Conservation (phyloP, 2,113 vertebrate species). For the Chionodraco myersi region DNA sequence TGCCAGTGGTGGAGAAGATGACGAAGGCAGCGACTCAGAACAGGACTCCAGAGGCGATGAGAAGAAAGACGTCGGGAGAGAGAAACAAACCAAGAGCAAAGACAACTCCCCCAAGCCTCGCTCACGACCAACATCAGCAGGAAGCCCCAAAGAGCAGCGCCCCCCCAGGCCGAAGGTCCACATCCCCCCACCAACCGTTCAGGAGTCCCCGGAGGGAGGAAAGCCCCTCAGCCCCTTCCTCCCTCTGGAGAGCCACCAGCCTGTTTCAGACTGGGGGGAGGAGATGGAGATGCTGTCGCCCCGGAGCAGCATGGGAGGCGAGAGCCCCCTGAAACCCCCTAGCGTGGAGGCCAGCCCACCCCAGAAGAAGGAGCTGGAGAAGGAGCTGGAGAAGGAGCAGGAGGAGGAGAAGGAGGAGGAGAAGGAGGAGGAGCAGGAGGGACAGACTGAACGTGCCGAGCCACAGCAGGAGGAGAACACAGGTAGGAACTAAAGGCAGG, state of each 20-base stretch:
- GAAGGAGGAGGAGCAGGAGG: slow-evolving; percentile 13
- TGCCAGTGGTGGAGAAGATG: slow-evolving; percentile 63
- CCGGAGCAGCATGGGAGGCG: slow-evolving; percentile 74
- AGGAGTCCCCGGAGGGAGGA: slow-evolving; percentile 66
- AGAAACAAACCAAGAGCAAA: slow-evolving; percentile 54
- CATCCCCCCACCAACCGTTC: slow-evolving; percentile 65
- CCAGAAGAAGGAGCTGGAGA: slow-evolving; percentile 45
- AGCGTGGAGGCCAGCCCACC: slow-evolving; percentile 67
- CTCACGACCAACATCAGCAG: slow-evolving; percentile 22
- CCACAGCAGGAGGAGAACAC: slow-evolving; percentile 31
- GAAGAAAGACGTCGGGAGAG: slow-evolving; percentile 64
- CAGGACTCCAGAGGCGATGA: slow-evolving; percentile 53
- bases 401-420: slow-evolving; percentile 18
- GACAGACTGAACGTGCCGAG: slow-evolving; percentile 23
- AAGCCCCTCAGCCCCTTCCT: slow-evolving; percentile 87
- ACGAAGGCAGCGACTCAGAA: slow-evolving; percentile 6
- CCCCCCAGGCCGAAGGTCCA: slow-evolving; percentile 74
- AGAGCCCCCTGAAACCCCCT: slow-evolving; percentile 76
- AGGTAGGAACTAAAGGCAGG: slow-evolving; percentile 34
- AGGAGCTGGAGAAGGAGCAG: slow-evolving; percentile 5
- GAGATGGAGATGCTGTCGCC: slow-evolving; percentile 92
- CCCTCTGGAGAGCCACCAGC: slow-evolving; percentile 80
- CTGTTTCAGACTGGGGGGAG: slow-evolving; percentile 91
- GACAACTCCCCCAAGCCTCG: neutral
- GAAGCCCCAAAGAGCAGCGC: slow-evolving; percentile 79